phyloP scores from a whole-genome alignment of 1,140 invertebrate species.

The Trypoxylus dichotomus region DNA sequence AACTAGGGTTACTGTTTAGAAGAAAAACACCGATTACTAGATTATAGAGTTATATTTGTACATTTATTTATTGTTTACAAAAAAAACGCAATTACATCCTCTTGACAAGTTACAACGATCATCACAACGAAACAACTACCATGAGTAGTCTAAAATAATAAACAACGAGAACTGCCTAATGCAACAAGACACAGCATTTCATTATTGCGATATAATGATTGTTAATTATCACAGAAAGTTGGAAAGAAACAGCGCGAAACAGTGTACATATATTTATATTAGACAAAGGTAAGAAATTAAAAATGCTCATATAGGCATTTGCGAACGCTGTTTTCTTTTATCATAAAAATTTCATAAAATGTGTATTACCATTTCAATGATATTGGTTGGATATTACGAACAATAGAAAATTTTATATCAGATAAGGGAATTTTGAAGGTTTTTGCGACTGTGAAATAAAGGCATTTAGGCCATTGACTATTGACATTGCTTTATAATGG shows the following conservation, averaged over 20 bases:
- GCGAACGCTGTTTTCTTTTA: not conserved
- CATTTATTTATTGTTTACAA: slow-evolving; percentile 32
- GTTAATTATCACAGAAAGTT: slow-evolving; percentile 52
- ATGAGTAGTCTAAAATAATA: slow-evolving; percentile 23
- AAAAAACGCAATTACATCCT: slow-evolving; percentile 26
- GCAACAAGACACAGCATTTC: slow-evolving; percentile 52
- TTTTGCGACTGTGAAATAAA: not conserved
- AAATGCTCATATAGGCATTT: not conserved
- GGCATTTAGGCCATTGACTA: not conserved
- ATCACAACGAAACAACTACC: slow-evolving; percentile 16
- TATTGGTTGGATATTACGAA: too few species aligned
- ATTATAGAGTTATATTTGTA: slow-evolving; percentile 13
- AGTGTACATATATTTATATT: not conserved
- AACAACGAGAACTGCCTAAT: slow-evolving; percentile 47
- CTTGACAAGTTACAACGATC: slow-evolving; percentile 28
- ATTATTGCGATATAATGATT: slow-evolving; percentile 53
- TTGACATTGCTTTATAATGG: not conserved
- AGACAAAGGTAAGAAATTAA: not conserved
- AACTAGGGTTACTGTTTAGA: too few species aligned
- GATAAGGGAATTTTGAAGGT: not conserved
- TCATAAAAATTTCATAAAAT: not conserved
- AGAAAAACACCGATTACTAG: slow-evolving; percentile 1
- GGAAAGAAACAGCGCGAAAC: slow-evolving; percentile 36
- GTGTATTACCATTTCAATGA: too few species aligned
- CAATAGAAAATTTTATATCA: too few species aligned